Base-by-base conservation (phyloP, 2,888 invertebrate species). In the Crematogaster levior region DNA sequence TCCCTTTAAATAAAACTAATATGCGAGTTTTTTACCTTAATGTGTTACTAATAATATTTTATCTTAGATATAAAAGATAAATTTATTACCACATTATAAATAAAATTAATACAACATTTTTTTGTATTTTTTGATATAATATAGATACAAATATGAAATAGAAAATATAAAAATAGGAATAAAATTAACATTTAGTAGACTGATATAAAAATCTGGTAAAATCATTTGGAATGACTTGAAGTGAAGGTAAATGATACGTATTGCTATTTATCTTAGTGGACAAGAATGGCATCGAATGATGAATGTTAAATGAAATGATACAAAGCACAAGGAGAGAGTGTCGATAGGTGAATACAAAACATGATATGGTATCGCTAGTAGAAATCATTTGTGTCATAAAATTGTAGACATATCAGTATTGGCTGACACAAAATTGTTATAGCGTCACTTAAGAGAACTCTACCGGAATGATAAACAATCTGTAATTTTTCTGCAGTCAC, bases 401-500 rank as follows among this genome's bases (percentile, higher is more conserved):
- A 60, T 24, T n/a, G 18, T 63, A 27, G 15, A 63, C 21, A 53
- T 21, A 37, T 24, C 10, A 15, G 27, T n/a, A 40, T 24, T 12
- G 18, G 12, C n/a, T 24, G 7, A 58, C 46, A 15, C 51, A 43
- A 68, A 24, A 43, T 79, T 24, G 43, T 66, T 40, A 12, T 66
- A n/a, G 43, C 21, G 7, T 46, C 9, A 27, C 18, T 21, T 48
- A 21, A 3, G 9, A n/a, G n/a, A 63, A 66, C 10, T 48, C 43
- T 34, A 27, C 12, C 24, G 34, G 51, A 43, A 70, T 46, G 43
- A 37, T 27, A 80, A 60, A 80, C 40, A 58, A 56, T 43, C 34
- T 18, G 34, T 46, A 56, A 56, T 56, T 79, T 66, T 56, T 66
- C 30, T 30, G 43, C 30, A 30, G 43, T 66, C 72, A 40, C 46